A percentile compares a stretch with the other conserved stretches of the same genome.
Evolutionary conservation across 2,888 invertebrate genomes (phyloP).

Genomic region (Drosophila paucipuncta): DNA sequence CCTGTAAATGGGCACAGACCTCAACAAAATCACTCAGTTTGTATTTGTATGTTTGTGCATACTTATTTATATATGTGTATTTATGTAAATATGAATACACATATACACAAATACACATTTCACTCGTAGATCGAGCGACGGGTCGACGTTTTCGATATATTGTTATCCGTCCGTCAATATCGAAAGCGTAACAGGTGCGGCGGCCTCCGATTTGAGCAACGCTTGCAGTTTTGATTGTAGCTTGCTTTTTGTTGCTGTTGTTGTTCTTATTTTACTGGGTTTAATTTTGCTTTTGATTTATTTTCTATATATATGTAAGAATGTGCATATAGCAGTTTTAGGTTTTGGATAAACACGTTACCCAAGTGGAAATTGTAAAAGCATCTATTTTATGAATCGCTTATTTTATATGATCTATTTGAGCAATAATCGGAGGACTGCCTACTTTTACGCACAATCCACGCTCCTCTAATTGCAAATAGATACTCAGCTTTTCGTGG

Average conservation of each 20-base stretch:
- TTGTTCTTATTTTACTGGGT: not conserved
- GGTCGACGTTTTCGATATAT: constrained; percentile 30
- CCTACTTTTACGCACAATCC: not conserved
- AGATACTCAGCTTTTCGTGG: not conserved
- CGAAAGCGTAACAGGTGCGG: constrained; percentile 59
- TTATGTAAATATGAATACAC: not conserved
- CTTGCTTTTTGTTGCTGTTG: constrained; percentile 25
- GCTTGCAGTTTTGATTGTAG: constrained; percentile 41
- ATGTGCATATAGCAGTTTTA: not conserved
- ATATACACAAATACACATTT: not conserved
- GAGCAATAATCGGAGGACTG: not conserved
- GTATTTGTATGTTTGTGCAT: not conserved
- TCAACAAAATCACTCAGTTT: constrained; percentile 37
- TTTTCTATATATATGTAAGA: not conserved
- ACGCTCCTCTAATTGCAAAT: not conserved
- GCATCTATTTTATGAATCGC: not conserved
- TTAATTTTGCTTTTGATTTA: not conserved
- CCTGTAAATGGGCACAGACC: constrained; percentile 55
- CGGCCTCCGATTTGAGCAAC: constrained; percentile 36
- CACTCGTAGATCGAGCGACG: constrained; percentile 24
- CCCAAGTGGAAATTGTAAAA: not conserved
- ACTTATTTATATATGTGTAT: not conserved
- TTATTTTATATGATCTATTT: not conserved
- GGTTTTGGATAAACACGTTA: not conserved
- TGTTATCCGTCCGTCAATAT: constrained; percentile 40